Base-by-base conservation (phyloP, 2,113 vertebrate genomes). In the Conger conger region DNA sequence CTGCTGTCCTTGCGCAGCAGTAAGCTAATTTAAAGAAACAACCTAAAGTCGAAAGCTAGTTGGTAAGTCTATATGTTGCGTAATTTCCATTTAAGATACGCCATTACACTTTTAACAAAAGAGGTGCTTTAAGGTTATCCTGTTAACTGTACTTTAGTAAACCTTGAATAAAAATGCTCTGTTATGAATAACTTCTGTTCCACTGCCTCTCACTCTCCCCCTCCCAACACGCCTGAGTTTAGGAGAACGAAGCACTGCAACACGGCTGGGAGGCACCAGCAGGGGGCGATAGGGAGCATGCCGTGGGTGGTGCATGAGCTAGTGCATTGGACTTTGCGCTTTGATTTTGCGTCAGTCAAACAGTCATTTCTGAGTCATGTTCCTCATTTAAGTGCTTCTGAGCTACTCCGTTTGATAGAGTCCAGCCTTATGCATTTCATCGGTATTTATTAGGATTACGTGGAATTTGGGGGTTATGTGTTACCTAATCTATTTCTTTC, bases 181-280 rank as follows among this genome's bases (percentile, higher is more conserved):
- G 60, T 42, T 36, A 0, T 50, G 78, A 40, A 37, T 57, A 40
- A 53, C 40, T 82, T 68, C 38, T 76, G 57, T n/a, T 27, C 60
- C 40, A 7, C 33, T 80, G 38, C 30, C 68, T 42, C n/a, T 9
- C 40, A 42, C 40, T 42, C 40, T 42, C 40, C 40, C 33, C 20
- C 42, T 38, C 2, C 37, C 42, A 17, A 38, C 2, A 81, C 37
- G 37, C n/a, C 37, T 73, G 54, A 36, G 37, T 36, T 76, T 85
- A 36, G 53, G 18, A 23, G 63, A 38, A 82, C 63, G 16, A 73
- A 35, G 45, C 45, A 33, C 57, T 11, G 33, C 9, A 36, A 33
- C 73, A 53, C 36, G 13, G 40, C 53, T 63, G 81, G 73, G 37
- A 82, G 79, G 27, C 85, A 68, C 85, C 85, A 63, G 73, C 60